Percentiles rank a stretch among this genome's conserved stretches.
Evolutionary conservation across 53 echinoderm and acorn worm genomes (phyloP).

Genomic region (Apostichopus leukothele): DNA sequence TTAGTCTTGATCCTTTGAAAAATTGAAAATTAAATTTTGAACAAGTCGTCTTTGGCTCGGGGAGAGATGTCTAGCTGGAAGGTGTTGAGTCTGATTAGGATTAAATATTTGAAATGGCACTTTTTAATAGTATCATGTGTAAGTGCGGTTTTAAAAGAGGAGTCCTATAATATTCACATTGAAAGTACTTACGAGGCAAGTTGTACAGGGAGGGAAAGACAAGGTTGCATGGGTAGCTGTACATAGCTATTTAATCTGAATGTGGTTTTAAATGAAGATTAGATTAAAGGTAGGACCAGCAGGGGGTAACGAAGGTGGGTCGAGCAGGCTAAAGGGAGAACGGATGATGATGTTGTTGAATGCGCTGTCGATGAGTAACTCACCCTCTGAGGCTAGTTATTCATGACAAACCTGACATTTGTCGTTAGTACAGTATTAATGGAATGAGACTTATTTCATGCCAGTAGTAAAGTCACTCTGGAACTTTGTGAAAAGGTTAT

Average conservation of each 20-base stretch:
- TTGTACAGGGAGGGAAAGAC: neutral
- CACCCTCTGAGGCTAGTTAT: no score
- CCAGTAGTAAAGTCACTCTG: no score
- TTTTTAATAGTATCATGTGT: neutral
- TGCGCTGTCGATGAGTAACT: no score
- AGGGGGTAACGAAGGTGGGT: neutral
- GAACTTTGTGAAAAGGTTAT: no score
- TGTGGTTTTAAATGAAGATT: neutral
- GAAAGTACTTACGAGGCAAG: neutral
- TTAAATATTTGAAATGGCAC: neutral
- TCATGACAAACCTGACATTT: no score
- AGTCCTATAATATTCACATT: neutral
- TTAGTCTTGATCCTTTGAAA: neutral
- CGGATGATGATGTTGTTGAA: neutral
- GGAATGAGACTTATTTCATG: no score
- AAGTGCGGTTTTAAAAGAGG: neutral
- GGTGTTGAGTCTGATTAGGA: neutral
- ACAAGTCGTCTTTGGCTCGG: neutral
- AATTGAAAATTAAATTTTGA: conserved; percentile 3
- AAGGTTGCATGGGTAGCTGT: neutral
- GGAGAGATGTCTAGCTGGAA: neutral
- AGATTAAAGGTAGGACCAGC: neutral
- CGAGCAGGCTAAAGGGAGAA: neutral
- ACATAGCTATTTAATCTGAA: neutral
- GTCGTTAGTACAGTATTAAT: no score